These are phyloP conservation scores for Rattus norvegicus DNA, from an alignment of 2,113 vertebrate genomes.

Conservation along the genomic window GRCr8 NC_086025.1:32735001-32735500, in stretches of 20 bases:
- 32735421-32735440: not conserved
- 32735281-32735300: not conserved
- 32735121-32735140: not conserved
- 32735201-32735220: not conserved
- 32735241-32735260: not conserved
- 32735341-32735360: not conserved
- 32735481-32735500: too few species aligned
- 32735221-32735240: not conserved
- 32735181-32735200: not conserved
- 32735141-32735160: not conserved
- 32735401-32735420: not conserved
- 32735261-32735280: not conserved
- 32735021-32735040: not conserved
- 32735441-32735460: not conserved
- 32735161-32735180: not conserved
- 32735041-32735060: not conserved
- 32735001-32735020: not conserved
- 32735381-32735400: not conserved
- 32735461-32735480: too few species aligned
- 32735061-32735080: not conserved
- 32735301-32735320: not conserved
- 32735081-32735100: not conserved
- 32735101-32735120: not conserved
- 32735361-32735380: slow-evolving; percentile 8
- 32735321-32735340: not conserved